Conservation (phyloP, 2,888 invertebrate species). For the Gastrophysa polygoni region DNA sequence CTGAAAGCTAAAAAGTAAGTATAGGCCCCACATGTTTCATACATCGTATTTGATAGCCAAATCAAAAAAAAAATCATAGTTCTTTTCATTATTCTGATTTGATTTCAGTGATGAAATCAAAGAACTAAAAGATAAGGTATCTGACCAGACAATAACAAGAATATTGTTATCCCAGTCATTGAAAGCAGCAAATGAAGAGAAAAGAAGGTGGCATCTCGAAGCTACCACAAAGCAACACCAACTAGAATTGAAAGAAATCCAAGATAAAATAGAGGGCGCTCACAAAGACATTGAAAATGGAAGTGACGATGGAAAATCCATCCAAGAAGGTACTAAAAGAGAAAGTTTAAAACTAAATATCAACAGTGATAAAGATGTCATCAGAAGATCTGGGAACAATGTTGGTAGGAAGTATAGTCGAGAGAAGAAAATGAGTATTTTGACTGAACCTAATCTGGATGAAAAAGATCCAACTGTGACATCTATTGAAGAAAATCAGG, state of each 20-base stretch:
- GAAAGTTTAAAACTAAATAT: too few species aligned
- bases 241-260: constrained; percentile 14
- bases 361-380: not conserved
- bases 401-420: too few species aligned
- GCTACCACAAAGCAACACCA: constrained; percentile 25
- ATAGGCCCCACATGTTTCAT: not conserved
- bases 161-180: constrained; percentile 28
- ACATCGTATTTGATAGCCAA: too few species aligned
- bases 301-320: not conserved
- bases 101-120: constrained; percentile 34
- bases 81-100: not conserved
- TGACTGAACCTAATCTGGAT: not conserved
- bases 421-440: too few species aligned
- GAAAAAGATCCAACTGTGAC: not conserved
- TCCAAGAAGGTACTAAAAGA: not conserved
- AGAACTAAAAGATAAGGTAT: constrained; percentile 25
- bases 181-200: constrained; percentile 36
- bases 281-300: not conserved
- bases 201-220: constrained; percentile 35
- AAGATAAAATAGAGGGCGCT: not conserved
- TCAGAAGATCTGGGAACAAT: not conserved
- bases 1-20: constrained; percentile 26
- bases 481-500: not conserved
- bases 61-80: too few species aligned
- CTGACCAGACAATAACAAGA: constrained; percentile 25